A percentile compares a stretch with the other conserved stretches of the same genome.
Conservation (phyloP, 2,888 invertebrate genomes). For the Oscheius sp. region DNA sequence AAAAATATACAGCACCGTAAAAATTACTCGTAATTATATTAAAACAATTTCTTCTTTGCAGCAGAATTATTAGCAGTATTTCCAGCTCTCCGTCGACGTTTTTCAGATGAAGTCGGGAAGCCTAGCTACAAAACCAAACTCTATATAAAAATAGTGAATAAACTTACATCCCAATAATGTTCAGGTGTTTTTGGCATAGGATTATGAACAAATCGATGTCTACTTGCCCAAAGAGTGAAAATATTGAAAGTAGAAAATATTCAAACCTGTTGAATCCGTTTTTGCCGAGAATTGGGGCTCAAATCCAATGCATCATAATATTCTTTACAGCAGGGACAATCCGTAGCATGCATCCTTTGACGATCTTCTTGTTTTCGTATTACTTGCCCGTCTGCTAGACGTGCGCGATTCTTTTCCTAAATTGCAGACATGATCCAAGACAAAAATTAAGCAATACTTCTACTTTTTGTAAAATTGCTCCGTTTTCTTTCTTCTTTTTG, state of each 20-base stretch:
- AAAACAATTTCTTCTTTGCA: constrained; percentile 31
- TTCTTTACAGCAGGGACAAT: constrained; percentile 58
- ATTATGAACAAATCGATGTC: constrained; percentile 58
- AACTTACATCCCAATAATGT: constrained; percentile 59
- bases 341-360: constrained; percentile 50
- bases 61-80: background rate
- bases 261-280: constrained; percentile 58
- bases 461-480: background rate
- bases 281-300: constrained; percentile 44
- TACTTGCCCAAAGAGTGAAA: constrained; percentile 42
- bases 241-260: background rate
- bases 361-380: background rate
- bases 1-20: background rate
- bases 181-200: constrained; percentile 60
- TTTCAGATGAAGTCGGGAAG: constrained; percentile 11
- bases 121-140: background rate
- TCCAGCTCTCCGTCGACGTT: background rate
- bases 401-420: constrained; percentile 3
- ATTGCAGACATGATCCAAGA: background rate
- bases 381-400: constrained; percentile 22
- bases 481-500: constrained; percentile 9
- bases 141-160: background rate
- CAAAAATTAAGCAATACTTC: background rate
- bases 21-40: background rate
- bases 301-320: constrained; percentile 62